Base-by-base conservation (phyloP, 2,113 vertebrate species). In the Chaenogobius annularis region DNA sequence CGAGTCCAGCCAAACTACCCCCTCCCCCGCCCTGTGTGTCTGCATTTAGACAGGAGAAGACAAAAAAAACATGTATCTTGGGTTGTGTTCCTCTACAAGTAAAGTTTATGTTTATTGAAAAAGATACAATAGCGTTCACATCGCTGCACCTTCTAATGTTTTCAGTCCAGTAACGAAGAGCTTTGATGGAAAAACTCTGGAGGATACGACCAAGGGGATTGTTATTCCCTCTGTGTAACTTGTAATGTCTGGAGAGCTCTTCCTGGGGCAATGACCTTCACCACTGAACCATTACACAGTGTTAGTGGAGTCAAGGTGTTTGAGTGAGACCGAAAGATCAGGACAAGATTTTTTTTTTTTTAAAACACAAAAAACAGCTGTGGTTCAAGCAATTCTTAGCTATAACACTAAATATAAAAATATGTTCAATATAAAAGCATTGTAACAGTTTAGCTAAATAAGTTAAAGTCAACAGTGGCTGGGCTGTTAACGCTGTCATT, bases 151-250 rank as follows among this genome's bases (percentile, higher is more conserved):
- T 77, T 77, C 13, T 31, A 55, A 55, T 55, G 54, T 65, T 86
- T 85, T 70, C 71, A 80, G 37, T 82, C 11, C 68, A 79, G 74
- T 83, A 70, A 73, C 50, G 82, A 80, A 82, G 47, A 26, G 68
- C 71, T 72, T 23, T 73, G 77, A 89, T 76, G 85, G 26, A 79
- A 56, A 74, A 48, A 20, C 75, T 68, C 76, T 63, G 76, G 75
- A 43, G 76, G 66, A 48, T n/a, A 83, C 87, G 88, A 87, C 88
- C 82, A 59, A 26, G 55, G 79, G 59, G 20, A 50, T 88, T 85
- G 88, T 89, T 88, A 59, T 81, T 68, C 67, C 50, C 50, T n/a
- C 48, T 54, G 50, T 54, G 50, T 52, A 75, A 78, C 75, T 78
- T 81, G 73, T 86, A 87, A 74, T 37, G 68, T 71, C 72, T 81